A percentile compares a stretch with the other conserved stretches of the same genome.
These are phyloP conservation scores for Platyscapa corneri DNA, from an alignment of 1,140 invertebrate genomes.

Conservation along the genomic window DNA sequence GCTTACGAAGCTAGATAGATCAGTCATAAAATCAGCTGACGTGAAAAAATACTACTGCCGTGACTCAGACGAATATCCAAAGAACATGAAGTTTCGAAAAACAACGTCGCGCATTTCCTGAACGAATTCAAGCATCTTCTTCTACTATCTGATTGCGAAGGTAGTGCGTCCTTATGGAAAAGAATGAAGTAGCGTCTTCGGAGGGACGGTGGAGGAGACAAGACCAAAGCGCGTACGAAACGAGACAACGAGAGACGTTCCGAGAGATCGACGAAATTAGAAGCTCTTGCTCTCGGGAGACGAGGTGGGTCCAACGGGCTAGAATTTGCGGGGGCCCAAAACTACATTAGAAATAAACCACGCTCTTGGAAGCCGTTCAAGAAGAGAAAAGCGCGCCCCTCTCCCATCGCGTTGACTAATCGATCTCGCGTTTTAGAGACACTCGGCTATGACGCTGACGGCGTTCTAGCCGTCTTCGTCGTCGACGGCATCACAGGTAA, in stretches of 20 bases:
- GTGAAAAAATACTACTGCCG: background rate
- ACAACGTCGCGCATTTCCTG: background rate
- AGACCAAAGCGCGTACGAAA: background rate
- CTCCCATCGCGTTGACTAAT: background rate
- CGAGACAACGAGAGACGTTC: background rate
- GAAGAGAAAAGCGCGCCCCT: slow-evolving; percentile 43
- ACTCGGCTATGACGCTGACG: no score
- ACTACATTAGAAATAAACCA: slow-evolving; percentile 52
- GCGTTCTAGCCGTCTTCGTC: no score
- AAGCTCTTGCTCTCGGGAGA: background rate
- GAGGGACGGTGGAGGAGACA: no score
- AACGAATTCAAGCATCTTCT: background rate
- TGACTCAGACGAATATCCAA: background rate
- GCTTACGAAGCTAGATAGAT: background rate
- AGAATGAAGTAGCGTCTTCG: background rate
- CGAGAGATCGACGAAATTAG: slow-evolving; percentile 39
- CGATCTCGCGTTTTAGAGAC: background rate
- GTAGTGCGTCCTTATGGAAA: background rate
- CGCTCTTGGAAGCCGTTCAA: slow-evolving; percentile 62
- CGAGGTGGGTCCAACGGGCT: background rate
- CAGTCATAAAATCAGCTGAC: background rate
- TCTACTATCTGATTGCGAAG: background rate
- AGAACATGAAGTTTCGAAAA: background rate
- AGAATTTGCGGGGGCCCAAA: background rate
- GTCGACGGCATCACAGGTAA: no score